Conservation (phyloP, 2,113 vertebrate genomes). For the Corythornis madagascariensis region DNA sequence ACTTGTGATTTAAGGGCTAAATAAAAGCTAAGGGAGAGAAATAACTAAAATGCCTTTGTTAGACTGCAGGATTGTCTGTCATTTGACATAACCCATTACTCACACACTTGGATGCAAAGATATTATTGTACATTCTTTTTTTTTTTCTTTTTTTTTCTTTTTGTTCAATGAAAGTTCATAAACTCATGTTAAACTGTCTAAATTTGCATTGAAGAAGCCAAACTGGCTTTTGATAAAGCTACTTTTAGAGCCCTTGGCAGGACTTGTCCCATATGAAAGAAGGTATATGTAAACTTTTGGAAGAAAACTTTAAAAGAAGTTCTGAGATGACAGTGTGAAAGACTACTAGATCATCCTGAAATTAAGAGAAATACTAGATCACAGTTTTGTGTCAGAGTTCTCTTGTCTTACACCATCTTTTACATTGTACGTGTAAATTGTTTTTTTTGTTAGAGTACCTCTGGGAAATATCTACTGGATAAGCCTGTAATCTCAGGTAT, state of each 20-base stretch:
- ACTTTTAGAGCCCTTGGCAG: conserved; percentile 36
- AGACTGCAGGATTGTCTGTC: not conserved
- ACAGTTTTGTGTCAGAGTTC: conserved; percentile 21
- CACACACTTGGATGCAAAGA: not conserved
- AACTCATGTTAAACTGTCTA: conserved; percentile 36
- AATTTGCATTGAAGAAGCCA: conserved; percentile 28
- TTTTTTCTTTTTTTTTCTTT: not conserved
- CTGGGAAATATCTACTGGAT: conserved; percentile 44
- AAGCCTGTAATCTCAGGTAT: conserved; percentile 38
- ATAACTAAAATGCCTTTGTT: not conserved
- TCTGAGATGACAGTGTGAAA: conserved; percentile 1
- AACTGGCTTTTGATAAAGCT: conserved; percentile 25
- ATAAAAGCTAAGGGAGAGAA: conserved; percentile 9
- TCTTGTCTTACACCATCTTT: not conserved
- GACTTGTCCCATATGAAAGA: conserved; percentile 27
- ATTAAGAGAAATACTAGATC: not conserved
- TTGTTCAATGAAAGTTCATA: conserved; percentile 23
- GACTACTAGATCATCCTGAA: not conserved
- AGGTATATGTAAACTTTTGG: not conserved
- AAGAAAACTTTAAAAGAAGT: not conserved
- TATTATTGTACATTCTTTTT: not conserved
- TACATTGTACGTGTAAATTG: not conserved
- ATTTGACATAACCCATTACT: conserved; percentile 19
- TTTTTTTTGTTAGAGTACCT: not conserved
- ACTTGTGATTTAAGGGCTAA: conserved; percentile 18